Evolutionary conservation across 2,888 invertebrate genomes (phyloP), one percentile per base, ranked within the genome.

Genomic region (Galeruca laticollis): DNA sequence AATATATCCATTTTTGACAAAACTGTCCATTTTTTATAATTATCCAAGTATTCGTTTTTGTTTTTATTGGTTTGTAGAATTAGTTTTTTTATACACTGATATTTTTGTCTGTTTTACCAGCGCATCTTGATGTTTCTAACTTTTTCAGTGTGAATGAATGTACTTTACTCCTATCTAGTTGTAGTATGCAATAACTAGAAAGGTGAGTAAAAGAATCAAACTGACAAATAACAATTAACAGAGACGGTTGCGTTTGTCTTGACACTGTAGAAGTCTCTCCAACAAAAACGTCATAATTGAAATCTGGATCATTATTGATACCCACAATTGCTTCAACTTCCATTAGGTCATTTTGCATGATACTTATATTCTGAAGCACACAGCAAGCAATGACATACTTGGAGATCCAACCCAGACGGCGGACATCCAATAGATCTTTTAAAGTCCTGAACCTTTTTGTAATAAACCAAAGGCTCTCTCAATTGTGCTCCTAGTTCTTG

Each of bases 391-490:
- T 59, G 9, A 59, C 20, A 37, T 40, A 59, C 6, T 59, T 59
- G 40, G 59, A 37, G 15, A 40, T 40, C 59, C 60, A 60, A 47
- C 43, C 60, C 26, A 60, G 26, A 60, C 60, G 18, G 47, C 31
- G 60, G 20, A 60, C 47, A 60, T 60, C 47, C 51, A 61, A 51
- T 51, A 61, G 18, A 51, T 61, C 51, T 15, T 61, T 61, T 11
- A 61, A 33, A 43, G 33, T 51, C 61, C 61, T 61, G 51, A 65
- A 65, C 35, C 57, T 65, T 65, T 65, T 57, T 57, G 56, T 33
- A 65, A 49, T 33, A 65, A 13, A 47, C 57, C 21, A 59, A 65
- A 65, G 6, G 57, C 57, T 65, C 47, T 65, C n/a, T 65, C 65
- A 33, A 65, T 57, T 15, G 49, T 49, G 15, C 31, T 57, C 37